Percentiles rank a stretch among this genome's conserved stretches.
phyloP scores from a whole-genome alignment of 2,797 vertebrate genomes.

The Arremon aurantiirostris region DNA sequence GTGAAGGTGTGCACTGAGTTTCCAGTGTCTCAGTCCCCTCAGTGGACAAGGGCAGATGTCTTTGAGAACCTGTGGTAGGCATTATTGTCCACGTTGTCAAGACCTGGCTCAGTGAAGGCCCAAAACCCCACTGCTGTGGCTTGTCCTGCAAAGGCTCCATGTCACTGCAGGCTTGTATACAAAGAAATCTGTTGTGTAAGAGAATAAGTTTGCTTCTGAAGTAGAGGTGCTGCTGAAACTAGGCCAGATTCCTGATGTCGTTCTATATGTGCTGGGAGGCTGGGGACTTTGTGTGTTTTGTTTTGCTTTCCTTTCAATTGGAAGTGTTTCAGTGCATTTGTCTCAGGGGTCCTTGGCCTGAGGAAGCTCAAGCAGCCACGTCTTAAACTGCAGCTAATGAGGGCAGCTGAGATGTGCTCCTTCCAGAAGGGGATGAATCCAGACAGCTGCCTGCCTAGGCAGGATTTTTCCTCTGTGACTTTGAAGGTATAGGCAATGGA shows the following conservation, averaged over 20 bases:
- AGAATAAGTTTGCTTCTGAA: neutral
- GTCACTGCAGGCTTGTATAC: neutral
- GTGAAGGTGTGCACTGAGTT: neutral
- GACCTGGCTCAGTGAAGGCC: neutral
- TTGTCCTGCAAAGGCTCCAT: neutral
- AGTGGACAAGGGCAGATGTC: neutral
- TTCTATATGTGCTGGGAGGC: neutral
- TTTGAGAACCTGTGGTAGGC: neutral
- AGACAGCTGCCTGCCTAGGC: neutral
- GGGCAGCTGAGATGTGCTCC: neutral
- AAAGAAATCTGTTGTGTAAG: neutral
- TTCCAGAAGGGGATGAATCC: neutral
- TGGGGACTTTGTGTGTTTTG: accelerated
- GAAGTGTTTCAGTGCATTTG: neutral
- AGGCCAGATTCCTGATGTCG: neutral
- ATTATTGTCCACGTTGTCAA: neutral
- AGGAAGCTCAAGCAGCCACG: neutral
- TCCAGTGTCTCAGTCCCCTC: neutral
- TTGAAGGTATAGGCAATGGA: neutral
- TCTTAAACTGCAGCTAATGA: neutral
- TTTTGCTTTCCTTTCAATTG: neutral
- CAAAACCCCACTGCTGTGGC: neutral
- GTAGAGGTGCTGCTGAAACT: neutral
- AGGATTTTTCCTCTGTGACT: neutral
- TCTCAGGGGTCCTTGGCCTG: neutral